A percentile compares a stretch with the other conserved stretches of the same genome.
Conservation (phyloP, 2,113 vertebrate species). For the Acrocephalus arundinaceus region DNA sequence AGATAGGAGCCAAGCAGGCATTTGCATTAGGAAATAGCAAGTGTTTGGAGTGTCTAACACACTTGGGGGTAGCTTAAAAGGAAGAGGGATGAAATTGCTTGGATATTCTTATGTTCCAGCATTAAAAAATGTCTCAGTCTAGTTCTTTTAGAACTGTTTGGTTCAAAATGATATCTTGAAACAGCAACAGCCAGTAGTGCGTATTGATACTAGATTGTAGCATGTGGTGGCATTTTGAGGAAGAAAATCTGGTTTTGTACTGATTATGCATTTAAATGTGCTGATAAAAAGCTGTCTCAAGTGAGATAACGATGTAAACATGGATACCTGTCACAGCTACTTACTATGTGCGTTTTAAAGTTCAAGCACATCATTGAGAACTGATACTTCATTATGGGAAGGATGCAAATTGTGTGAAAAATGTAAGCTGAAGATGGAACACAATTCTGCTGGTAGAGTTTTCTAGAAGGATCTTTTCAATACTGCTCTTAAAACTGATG, state of each 20-base stretch:
- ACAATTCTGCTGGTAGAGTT: background rate
- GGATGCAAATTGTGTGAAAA: background rate
- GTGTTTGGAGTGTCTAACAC: background rate
- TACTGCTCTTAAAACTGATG: background rate
- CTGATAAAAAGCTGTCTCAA: background rate
- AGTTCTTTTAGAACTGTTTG: background rate
- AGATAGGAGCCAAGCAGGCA: background rate
- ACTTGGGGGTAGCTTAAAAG: background rate
- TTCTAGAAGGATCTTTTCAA: background rate
- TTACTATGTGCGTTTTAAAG: background rate
- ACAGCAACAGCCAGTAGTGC: background rate
- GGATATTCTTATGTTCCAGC: background rate
- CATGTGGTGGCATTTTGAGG: slow-evolving; percentile 31
- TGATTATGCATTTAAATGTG: background rate
- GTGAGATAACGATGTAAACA: background rate
- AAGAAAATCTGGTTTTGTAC: background rate
- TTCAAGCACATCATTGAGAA: background rate
- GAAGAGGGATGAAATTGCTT: background rate
- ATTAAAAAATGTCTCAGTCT: background rate
- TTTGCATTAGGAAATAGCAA: background rate
- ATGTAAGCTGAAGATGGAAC: background rate
- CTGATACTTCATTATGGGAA: background rate
- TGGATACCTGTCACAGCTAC: slow-evolving; percentile 30
- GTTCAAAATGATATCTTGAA: background rate
- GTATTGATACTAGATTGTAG: background rate